These are phyloP conservation scores for Blastobasis adustella DNA, from an alignment of 2,888 invertebrate species.

Conservation along the genomic window DNA sequence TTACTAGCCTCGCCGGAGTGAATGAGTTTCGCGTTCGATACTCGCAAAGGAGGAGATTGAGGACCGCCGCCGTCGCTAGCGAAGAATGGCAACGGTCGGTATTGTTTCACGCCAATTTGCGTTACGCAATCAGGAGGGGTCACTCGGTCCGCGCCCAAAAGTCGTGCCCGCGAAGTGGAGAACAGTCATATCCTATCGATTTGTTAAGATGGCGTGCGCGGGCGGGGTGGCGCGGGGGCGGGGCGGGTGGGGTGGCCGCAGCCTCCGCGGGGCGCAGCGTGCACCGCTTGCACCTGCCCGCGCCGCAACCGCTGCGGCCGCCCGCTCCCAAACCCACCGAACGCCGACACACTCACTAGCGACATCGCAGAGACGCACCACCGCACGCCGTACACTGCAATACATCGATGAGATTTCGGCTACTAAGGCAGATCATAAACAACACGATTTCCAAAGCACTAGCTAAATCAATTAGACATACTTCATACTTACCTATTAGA, in stretches of 20 bases:
- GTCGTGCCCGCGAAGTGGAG: slow-evolving; percentile 70
- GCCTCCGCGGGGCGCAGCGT: slow-evolving; percentile 64
- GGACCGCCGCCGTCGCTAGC: not conserved
- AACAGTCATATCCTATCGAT: slow-evolving; percentile 77
- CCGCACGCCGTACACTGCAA: slow-evolving; percentile 3
- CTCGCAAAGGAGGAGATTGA: not conserved
- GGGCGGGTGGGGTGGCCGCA: slow-evolving; percentile 48
- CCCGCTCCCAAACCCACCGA: not conserved
- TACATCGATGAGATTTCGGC: not conserved
- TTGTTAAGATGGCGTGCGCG: slow-evolving; percentile 74
- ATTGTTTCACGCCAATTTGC: slow-evolving; percentile 39
- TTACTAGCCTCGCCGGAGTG: slow-evolving; percentile 2
- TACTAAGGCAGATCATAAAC: too few relatives aligned
- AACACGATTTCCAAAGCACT: too few relatives aligned
- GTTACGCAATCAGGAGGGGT: slow-evolving; percentile 64
- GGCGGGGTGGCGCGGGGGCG: slow-evolving; percentile 36
- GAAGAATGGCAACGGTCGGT: not conserved
- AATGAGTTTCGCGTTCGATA: slow-evolving; percentile 4
- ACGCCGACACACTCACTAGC: slow-evolving; percentile 40
- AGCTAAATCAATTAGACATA: too few relatives aligned
- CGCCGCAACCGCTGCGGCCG: slow-evolving; percentile 43
- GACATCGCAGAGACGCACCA: slow-evolving; percentile 23
- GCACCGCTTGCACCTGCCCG: slow-evolving; percentile 60
- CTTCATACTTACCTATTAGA: too few relatives aligned
- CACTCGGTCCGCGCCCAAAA: slow-evolving; percentile 69